Percentiles rank a stretch among this genome's conserved stretches.
Evolutionary conservation across 1,140 invertebrate genomes (phyloP).

Genomic region (Paralvinella palmiformis): DNA sequence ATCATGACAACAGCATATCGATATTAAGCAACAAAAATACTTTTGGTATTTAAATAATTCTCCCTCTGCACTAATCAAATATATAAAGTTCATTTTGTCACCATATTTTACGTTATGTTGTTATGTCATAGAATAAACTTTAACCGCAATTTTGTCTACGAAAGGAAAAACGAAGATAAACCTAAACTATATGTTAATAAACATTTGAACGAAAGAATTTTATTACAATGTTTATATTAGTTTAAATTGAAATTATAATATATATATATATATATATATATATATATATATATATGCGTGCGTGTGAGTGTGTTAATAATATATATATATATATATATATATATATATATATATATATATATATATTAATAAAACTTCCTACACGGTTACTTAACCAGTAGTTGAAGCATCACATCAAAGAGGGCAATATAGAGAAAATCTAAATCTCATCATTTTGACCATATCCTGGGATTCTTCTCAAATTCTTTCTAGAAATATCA

Average conservation of each 20-base stretch:
- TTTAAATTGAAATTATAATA: background rate
- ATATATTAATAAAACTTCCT: background rate
- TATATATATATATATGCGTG: background rate
- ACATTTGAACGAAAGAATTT: too few relatives aligned
- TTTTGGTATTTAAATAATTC: too few relatives aligned
- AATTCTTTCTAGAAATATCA: background rate
- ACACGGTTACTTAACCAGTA: background rate
- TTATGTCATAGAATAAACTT: too few relatives aligned
- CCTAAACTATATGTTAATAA: too few relatives aligned
- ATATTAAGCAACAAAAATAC: too few relatives aligned
- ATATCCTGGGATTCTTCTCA: background rate
- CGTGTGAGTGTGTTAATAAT: background rate
- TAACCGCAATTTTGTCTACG: too few relatives aligned
- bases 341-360: background rate
- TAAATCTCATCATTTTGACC: background rate
- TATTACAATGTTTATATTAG: background rate
- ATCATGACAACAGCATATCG: too few relatives aligned
- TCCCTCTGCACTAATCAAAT: too few relatives aligned
- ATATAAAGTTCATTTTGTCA: too few relatives aligned
- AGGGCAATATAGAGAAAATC: background rate
- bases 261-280: background rate
- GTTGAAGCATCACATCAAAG: background rate
- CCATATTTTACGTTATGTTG: too few relatives aligned
- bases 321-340: background rate
- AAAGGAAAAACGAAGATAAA: too few relatives aligned